Evolutionary conservation across 2,888 invertebrate species (phyloP).

Genomic region (Mantis religiosa): DNA sequence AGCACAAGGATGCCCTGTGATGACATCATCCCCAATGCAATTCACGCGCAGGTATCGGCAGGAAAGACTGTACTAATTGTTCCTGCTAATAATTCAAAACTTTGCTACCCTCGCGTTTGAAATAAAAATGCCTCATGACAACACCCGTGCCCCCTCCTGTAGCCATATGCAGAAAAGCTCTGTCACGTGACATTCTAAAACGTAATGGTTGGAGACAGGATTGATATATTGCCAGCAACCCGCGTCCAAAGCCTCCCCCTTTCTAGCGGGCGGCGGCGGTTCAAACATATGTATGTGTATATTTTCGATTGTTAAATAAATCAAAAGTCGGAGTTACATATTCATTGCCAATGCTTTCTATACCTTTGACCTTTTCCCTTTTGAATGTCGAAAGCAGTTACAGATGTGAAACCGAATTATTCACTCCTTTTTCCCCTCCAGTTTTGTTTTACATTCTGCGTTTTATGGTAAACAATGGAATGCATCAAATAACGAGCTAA

Average conservation of each 20-base stretch:
- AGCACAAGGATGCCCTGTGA: too few species aligned
- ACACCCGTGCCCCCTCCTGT: not conserved
- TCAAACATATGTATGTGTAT: not conserved
- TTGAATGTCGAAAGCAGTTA: not conserved
- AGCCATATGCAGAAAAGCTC: conserved; percentile 8
- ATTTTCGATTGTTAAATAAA: conserved; percentile 10
- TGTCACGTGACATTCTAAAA: conserved; percentile 4
- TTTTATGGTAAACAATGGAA: not conserved
- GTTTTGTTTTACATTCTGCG: not conserved
- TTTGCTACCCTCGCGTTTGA: not conserved
- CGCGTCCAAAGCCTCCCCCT: not conserved
- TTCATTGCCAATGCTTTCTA: not conserved
- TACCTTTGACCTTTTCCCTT: not conserved
- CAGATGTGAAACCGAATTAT: not conserved
- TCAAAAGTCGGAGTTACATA: not conserved
- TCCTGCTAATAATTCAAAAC: conserved; percentile 14
- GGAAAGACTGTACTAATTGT: conserved; percentile 8
- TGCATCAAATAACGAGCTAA: not conserved
- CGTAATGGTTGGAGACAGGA: conserved; percentile 3
- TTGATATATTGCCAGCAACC: conserved; percentile 7
- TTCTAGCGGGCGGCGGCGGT: not conserved
- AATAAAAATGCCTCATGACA: conserved; percentile 11
- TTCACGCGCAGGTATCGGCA: not conserved
- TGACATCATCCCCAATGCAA: not conserved
- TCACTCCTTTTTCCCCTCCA: not conserved